phyloP scores from a whole-genome alignment of 1,140 invertebrate genomes.

The Pantala flavescens region DNA sequence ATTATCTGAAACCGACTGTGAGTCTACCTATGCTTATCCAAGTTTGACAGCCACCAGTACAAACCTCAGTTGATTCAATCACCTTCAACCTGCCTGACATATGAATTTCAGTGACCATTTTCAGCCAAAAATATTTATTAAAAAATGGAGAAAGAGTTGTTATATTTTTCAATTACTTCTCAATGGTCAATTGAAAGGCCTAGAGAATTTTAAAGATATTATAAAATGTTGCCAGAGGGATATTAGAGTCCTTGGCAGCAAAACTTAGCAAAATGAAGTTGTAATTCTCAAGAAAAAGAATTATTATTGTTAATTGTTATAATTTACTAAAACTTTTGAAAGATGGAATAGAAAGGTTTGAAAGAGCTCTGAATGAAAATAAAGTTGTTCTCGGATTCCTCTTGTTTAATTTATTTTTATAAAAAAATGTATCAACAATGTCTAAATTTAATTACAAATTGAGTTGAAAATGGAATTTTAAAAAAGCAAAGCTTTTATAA shows the following conservation, averaged over 20 bases:
- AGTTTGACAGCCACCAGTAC: not conserved
- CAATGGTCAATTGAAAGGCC: not conserved
- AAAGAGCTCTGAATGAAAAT: not conserved
- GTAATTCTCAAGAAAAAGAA: not conserved
- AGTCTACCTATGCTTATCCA: not conserved
- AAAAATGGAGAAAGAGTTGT: not conserved
- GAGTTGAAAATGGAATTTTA: too few relatives aligned
- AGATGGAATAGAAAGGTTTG: not conserved
- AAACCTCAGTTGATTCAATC: not conserved
- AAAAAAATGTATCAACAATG: too few relatives aligned
- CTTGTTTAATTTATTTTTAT: too few relatives aligned
- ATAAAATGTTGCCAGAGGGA: not conserved
- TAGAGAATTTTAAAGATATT: not conserved
- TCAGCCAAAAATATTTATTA: not conserved
- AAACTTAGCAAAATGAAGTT: not conserved
- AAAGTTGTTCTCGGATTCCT: constrained; percentile 1
- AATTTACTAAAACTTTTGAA: not conserved
- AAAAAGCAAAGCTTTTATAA: too few relatives aligned
- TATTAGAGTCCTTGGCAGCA: not conserved
- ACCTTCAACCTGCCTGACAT: not conserved
- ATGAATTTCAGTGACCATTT: not conserved
- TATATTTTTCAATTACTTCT: constrained; percentile 1
- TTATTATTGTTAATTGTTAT: not conserved
- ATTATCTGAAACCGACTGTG: not conserved
- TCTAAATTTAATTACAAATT: too few relatives aligned